Evolutionary conservation across 2,888 invertebrate species (phyloP).

Genomic region (Argyra leucocephala): DNA sequence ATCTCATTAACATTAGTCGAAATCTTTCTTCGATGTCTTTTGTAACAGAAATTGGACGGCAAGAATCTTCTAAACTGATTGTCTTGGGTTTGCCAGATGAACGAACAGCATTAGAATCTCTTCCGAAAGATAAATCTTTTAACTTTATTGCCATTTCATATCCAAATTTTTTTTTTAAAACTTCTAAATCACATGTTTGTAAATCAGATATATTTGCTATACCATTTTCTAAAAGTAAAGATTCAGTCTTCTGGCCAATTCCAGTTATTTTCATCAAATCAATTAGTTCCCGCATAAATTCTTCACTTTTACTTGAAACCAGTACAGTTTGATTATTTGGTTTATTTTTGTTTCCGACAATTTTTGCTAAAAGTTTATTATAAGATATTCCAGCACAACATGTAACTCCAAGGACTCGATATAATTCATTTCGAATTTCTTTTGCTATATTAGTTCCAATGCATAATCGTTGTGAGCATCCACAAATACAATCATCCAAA

Average conservation of each 20-base stretch:
- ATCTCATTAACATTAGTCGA: slow-evolving; percentile 55
- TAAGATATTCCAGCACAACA: slow-evolving; percentile 75
- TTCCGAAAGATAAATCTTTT: slow-evolving; percentile 62
- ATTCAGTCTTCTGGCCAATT: slow-evolving; percentile 62
- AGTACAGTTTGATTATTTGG: slow-evolving; percentile 75
- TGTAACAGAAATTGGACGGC: slow-evolving; percentile 60
- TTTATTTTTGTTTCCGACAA: slow-evolving; percentile 62
- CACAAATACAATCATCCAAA: slow-evolving; percentile 58
- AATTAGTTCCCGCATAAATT: slow-evolving; percentile 56
- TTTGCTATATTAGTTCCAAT: slow-evolving; percentile 65
- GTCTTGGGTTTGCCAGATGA: slow-evolving; percentile 67
- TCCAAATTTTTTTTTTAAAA: slow-evolving; percentile 56
- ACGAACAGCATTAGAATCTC: slow-evolving; percentile 62
- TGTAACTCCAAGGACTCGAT: slow-evolving; percentile 58
- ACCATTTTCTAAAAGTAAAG: slow-evolving; percentile 54
- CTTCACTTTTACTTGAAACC: slow-evolving; percentile 57
- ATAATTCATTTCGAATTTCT: slow-evolving; percentile 62
- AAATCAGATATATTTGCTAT: slow-evolving; percentile 60
- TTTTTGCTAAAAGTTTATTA: slow-evolving; percentile 74
- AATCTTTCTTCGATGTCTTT: slow-evolving; percentile 67
- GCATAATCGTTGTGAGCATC: slow-evolving; percentile 59
- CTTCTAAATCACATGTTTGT: slow-evolving; percentile 51
- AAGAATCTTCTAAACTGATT: slow-evolving; percentile 71
- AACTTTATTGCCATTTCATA: slow-evolving; percentile 59
- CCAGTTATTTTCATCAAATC: slow-evolving; percentile 61